Conservation (phyloP, 2,888 invertebrate species). For the Minunthozetes semirufus region DNA sequence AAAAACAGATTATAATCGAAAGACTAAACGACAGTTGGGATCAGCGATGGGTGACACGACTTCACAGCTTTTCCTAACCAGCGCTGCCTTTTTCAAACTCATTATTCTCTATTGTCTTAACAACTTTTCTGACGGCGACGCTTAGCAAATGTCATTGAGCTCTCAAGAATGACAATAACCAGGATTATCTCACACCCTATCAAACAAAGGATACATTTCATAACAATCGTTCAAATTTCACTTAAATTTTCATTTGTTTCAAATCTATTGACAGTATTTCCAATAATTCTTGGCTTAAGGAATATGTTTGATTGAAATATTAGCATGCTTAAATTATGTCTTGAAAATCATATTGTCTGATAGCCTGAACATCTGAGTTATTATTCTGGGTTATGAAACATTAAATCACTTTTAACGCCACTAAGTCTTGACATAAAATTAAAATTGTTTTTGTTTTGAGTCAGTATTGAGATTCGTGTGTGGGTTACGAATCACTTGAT, state of each 20-base stretch:
- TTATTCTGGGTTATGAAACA: too few relatives aligned
- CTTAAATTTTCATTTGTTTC: too few relatives aligned
- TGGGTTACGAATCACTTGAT: background rate
- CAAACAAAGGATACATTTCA: too few relatives aligned
- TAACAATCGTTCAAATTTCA: too few relatives aligned
- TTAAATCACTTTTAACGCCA: background rate
- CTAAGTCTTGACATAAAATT: background rate
- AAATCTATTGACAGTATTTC: too few relatives aligned
- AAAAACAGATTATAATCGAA: background rate
- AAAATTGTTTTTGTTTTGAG: background rate
- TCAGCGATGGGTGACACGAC: constrained; percentile 19
- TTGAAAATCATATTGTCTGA: too few relatives aligned
- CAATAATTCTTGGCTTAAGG: too few relatives aligned
- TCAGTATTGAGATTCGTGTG: background rate
- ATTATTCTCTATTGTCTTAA: constrained; percentile 9
- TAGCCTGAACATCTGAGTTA: too few relatives aligned
- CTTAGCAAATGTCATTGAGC: background rate
- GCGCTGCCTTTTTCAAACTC: background rate
- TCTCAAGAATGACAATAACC: background rate
- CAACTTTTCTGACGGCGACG: background rate
- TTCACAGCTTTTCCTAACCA: background rate
- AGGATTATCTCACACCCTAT: too few relatives aligned
- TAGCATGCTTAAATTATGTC: too few relatives aligned
- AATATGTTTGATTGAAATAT: too few relatives aligned
- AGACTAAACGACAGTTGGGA: background rate